Evolutionary conservation across 2,113 vertebrate genomes (phyloP).

Genomic region (Cromileptes altivelis): DNA sequence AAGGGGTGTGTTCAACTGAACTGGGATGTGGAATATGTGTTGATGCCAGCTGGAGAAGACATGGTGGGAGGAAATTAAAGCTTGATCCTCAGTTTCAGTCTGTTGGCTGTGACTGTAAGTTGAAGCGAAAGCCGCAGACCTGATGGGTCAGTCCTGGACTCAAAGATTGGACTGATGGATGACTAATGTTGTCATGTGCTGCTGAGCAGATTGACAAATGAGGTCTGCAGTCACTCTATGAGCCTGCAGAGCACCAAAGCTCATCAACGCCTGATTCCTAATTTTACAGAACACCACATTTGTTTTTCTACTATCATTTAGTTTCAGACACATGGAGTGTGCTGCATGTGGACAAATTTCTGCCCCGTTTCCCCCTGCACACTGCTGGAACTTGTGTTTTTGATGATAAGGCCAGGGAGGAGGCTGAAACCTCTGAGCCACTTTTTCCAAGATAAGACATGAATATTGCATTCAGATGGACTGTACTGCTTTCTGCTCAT

Average conservation of each 20-base stretch:
- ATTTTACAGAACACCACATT: not conserved
- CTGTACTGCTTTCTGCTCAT: constrained; percentile 7
- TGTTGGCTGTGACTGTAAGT: no score
- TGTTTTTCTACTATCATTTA: constrained; percentile 8
- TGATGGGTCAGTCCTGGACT: not conserved
- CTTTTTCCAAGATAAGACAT: constrained; percentile 57
- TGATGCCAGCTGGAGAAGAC: not conserved
- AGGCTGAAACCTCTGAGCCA: constrained; percentile 28
- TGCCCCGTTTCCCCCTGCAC: constrained; percentile 6
- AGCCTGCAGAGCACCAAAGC: not conserved
- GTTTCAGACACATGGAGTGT: constrained; percentile 1
- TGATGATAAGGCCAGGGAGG: constrained; percentile 59
- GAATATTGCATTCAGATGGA: constrained; percentile 31
- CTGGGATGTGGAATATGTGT: not conserved
- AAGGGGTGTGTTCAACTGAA: constrained; percentile 40
- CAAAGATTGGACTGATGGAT: not conserved
- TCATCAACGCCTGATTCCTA: constrained; percentile 15
- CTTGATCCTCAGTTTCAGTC: no score
- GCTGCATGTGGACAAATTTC: constrained; percentile 11
- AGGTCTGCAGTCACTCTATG: not conserved
- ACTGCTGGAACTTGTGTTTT: constrained; percentile 53
- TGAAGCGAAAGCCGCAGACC: not conserved
- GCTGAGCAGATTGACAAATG: not conserved
- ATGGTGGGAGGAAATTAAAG: no score
- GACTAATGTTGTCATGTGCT: constrained; percentile 17